Conservation (phyloP, 2,113 vertebrate genomes). For the Phyllopteryx taeniolatus region DNA sequence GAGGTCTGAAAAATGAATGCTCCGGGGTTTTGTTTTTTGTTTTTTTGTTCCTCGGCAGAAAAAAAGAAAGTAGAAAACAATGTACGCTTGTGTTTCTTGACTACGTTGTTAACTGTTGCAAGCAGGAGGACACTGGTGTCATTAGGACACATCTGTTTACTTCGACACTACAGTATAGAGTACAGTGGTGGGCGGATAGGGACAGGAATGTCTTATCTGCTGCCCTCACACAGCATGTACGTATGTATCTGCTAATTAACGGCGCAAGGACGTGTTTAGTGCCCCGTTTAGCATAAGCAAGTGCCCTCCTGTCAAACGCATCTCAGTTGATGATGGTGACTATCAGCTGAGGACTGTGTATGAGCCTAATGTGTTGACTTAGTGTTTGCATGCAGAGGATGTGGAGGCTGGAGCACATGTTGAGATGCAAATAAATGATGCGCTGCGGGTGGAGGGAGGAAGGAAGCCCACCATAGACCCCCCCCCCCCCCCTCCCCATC, state of each 20-base stretch:
- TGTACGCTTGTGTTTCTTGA: neutral
- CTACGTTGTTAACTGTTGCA: neutral
- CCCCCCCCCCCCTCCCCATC: slow-evolving; percentile 4
- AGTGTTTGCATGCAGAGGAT: slow-evolving; percentile 10
- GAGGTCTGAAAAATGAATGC: neutral
- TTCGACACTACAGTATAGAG: neutral
- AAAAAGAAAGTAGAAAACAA: neutral
- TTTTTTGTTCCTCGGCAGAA: neutral
- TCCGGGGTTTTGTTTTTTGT: neutral
- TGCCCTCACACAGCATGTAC: neutral
- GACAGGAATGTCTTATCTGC: too few species aligned
- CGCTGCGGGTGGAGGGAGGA: neutral
- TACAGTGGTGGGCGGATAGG: too few species aligned
- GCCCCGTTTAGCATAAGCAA: neutral
- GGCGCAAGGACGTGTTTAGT: neutral
- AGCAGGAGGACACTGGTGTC: neutral
- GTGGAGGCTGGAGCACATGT: slow-evolving; percentile 4
- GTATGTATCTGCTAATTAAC: neutral
- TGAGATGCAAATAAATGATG: slow-evolving; percentile 21
- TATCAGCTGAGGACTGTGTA: too few species aligned
- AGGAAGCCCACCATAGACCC: slow-evolving; percentile 5
- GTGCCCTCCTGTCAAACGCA: neutral
- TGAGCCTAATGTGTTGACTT: slow-evolving; percentile 41
- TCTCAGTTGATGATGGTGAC: neutral
- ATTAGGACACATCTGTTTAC: neutral